Base-by-base conservation (phyloP, 2,113 vertebrate species). In the Rutilus rutilus region DNA sequence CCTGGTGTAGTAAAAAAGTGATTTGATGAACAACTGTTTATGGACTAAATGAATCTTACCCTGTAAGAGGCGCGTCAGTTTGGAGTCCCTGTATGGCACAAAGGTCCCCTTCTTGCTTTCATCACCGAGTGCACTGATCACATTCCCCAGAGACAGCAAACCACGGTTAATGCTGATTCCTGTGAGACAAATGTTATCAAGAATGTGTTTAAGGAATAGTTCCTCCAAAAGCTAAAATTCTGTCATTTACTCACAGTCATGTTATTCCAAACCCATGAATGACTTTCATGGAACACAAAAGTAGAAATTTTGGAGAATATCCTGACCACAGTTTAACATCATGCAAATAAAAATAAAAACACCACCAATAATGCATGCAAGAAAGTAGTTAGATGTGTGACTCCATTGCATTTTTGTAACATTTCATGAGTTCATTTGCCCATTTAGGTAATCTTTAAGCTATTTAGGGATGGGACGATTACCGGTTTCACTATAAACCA, bases 61-160 rank as follows among this genome's bases (percentile, higher is more conserved):
- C 94, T 99, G 98, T 59, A 99, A 94, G 74, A 99, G 92, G 1
- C 97, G 96, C 0, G 97, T 99, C 81, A 99, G 87, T 82, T 99
- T 99, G 0, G 98, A 99, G 92, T 99, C 97, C 93, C 98, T 96
- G 92, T 99, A 99, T n/a, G 97, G 97, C 50, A 99, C 96, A 95
- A 97, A 98, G 0, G 91, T 90, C 9, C 94, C 95, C 87, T 96
- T 98, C 89, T 97, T 99, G 39, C 93, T 95, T 77, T 99, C 98
- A 71, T 99, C 98, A 19, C 98, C 98, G 36, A 99, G 95, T n/a
- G 98, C 98, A 82, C 98, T 99, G 90, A 99, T 99, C 52, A 99
- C 98, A 50, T 99, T 99, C 21, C 98, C 98, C 93, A 99, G 90
- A 88, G 95, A 96, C 45, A 99, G 94, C 84, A 99, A 96, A 3